Conservation (phyloP, 2,113 vertebrate species). For the Solea solea region DNA sequence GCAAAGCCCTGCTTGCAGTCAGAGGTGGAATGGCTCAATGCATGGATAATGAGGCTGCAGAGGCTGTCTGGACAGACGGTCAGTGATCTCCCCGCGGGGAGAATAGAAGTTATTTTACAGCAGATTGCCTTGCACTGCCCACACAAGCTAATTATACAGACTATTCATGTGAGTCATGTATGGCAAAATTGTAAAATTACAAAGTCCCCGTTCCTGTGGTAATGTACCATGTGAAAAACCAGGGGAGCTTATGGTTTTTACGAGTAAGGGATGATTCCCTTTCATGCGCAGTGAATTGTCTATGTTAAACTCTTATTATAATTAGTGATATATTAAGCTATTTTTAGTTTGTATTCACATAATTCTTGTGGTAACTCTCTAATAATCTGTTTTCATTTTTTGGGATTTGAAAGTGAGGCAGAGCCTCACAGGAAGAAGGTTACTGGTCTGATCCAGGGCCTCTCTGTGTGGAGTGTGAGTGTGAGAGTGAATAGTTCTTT, state of each 20-base stretch:
- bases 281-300: constrained; percentile 6
- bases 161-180: constrained; percentile 72
- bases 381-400: constrained; percentile 5
- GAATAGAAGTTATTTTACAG: constrained; percentile 69
- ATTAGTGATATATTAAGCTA: no score
- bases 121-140: constrained; percentile 74
- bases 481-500: no score
- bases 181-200: constrained; percentile 68
- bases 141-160: constrained; percentile 75
- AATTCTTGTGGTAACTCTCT: neutral
- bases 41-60: constrained; percentile 60
- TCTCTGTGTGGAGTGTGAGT: no score
- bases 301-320: neutral
- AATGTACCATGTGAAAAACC: constrained; percentile 46
- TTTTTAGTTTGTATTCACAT: no score
- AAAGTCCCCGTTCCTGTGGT: constrained; percentile 52
- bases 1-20: constrained; percentile 21
- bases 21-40: constrained; percentile 45
- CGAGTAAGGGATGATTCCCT: constrained; percentile 28
- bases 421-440: neutral
- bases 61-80: constrained; percentile 67
- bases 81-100: constrained; percentile 64
- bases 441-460: no score
- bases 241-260: constrained; percentile 55
- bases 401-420: constrained; percentile 9